Evolutionary conservation across 2,888 invertebrate genomes (phyloP).

Genomic region (Conomelus anceps): DNA sequence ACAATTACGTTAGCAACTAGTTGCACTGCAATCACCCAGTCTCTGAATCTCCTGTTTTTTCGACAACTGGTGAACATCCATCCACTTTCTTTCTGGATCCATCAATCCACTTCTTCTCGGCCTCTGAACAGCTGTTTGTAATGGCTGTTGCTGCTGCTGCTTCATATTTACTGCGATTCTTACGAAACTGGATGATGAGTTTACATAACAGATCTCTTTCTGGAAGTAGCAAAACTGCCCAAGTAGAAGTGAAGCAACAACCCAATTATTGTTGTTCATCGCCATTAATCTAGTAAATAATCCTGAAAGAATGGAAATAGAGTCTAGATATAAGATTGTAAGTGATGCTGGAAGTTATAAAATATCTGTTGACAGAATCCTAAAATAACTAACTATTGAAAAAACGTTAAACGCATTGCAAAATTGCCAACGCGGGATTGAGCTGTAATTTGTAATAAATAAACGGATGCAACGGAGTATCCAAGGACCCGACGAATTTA

Average conservation of each 20-base stretch:
- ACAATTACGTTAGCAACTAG: too few species aligned
- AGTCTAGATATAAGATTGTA: neutral
- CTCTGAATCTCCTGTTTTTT: neutral
- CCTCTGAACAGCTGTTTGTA: too few species aligned
- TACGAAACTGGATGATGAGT: neutral
- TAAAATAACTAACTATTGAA: too few species aligned
- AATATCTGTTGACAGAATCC: too few species aligned
- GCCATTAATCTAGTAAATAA: neutral
- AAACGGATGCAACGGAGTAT: too few species aligned
- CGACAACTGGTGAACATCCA: neutral
- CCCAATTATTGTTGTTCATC: neutral
- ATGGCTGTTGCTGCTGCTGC: neutral
- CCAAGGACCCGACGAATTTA: too few species aligned
- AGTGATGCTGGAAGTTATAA: too few species aligned
- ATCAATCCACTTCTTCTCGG: neutral
- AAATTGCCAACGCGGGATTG: too few species aligned
- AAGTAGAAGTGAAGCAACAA: neutral
- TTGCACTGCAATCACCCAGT: neutral
- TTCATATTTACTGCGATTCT: neutral
- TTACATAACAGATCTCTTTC: neutral
- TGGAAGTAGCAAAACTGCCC: neutral
- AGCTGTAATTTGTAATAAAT: too few species aligned
- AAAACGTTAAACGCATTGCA: too few species aligned
- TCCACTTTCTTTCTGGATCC: neutral
- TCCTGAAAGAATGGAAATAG: neutral